phyloP scores from a whole-genome alignment of 2,888 invertebrate genomes.

The Conchocele bisecta region DNA sequence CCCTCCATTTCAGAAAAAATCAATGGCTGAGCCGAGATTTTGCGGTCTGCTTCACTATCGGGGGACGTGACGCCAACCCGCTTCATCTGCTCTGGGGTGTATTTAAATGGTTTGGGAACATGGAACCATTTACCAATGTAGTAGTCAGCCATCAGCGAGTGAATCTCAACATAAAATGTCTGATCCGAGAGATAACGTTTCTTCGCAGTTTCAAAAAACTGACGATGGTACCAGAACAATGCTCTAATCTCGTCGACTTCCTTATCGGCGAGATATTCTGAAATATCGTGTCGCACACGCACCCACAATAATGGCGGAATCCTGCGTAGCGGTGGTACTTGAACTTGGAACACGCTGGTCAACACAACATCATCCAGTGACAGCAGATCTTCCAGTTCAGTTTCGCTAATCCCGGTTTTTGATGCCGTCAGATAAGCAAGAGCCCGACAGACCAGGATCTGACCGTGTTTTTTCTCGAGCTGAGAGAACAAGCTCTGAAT shows the following conservation, averaged over 20 bases:
- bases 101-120: slow-evolving; percentile 74
- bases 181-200: slow-evolving; percentile 63
- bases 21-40: slow-evolving; percentile 77
- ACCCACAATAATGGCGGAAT: slow-evolving; percentile 78
- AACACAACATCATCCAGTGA: slow-evolving; percentile 76
- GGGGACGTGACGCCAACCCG: slow-evolving; percentile 56
- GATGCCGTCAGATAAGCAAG: slow-evolving; percentile 76
- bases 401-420: slow-evolving; percentile 72
- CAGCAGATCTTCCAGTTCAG: slow-evolving; percentile 78
- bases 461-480: slow-evolving; percentile 75
- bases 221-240: slow-evolving; percentile 78
- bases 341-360: slow-evolving; percentile 71
- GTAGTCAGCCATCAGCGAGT: slow-evolving; percentile 76
- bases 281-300: slow-evolving; percentile 69
- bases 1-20: slow-evolving; percentile 60
- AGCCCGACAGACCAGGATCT: slow-evolving; percentile 67
- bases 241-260: slow-evolving; percentile 76
- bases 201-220: slow-evolving; percentile 75
- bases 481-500: slow-evolving; percentile 73
- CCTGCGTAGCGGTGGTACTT: slow-evolving; percentile 77
- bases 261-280: slow-evolving; percentile 74
- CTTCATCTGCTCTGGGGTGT: slow-evolving; percentile 61
- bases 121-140: slow-evolving; percentile 78
- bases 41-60: slow-evolving; percentile 73
- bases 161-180: slow-evolving; percentile 63